These are phyloP conservation scores for Tipula confusa DNA, from an alignment of 2,888 invertebrate genomes.

Conservation along the genomic window DNA sequence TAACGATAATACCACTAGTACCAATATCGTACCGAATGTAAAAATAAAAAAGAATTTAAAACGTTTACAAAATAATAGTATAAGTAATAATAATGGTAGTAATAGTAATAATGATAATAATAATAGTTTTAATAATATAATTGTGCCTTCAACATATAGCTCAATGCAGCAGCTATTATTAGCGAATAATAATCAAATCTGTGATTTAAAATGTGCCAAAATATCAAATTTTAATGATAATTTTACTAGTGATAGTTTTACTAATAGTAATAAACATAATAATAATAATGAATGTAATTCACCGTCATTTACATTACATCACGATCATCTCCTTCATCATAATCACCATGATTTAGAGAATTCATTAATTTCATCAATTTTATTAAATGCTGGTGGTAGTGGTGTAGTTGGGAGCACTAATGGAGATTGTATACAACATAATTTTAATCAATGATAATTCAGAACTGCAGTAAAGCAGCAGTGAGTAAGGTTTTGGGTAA, in stretches of 20 bases:
- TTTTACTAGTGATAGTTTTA: slow-evolving; percentile 27
- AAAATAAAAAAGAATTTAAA: slow-evolving; percentile 29
- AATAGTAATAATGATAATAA: slow-evolving; percentile 14
- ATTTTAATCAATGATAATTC: not conserved
- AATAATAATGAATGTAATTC: slow-evolving; percentile 20
- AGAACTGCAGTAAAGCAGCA: too few species aligned
- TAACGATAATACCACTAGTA: slow-evolving; percentile 13
- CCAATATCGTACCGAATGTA: not conserved
- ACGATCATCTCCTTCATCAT: slow-evolving; percentile 1
- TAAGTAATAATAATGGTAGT: not conserved
- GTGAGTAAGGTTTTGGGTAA: too few species aligned
- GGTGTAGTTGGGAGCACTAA: not conserved
- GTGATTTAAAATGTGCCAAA: slow-evolving; percentile 30
- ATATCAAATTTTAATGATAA: slow-evolving; percentile 26
- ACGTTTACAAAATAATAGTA: slow-evolving; percentile 29
- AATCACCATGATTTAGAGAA: not conserved
- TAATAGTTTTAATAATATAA: slow-evolving; percentile 3
- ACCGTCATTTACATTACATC: not conserved
- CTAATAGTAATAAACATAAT: not conserved
- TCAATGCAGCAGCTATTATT: slow-evolving; percentile 26
- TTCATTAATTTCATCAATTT: slow-evolving; percentile 3
- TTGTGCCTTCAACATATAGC: slow-evolving; percentile 16
- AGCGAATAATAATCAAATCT: slow-evolving; percentile 10
- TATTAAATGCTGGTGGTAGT: not conserved
- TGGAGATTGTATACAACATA: not conserved